Evolutionary conservation across 2,888 invertebrate genomes (phyloP).

Genomic region (Sisyra nigra): DNA sequence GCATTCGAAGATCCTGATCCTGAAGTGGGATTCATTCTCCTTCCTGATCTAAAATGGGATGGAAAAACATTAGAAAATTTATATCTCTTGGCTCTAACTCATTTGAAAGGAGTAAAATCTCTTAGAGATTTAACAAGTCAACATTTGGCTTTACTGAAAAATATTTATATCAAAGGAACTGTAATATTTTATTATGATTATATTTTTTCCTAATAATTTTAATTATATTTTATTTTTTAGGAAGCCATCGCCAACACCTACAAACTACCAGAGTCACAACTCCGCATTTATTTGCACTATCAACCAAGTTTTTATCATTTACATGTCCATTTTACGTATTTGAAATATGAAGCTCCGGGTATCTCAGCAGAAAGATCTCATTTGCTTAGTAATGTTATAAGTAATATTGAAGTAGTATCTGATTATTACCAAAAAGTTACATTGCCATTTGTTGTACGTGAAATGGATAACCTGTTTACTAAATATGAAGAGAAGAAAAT

Average conservation of each 20-base stretch:
- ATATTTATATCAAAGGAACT: slow-evolving; percentile 58
- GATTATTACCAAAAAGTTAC: slow-evolving; percentile 75
- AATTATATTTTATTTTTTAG: slow-evolving; percentile 29
- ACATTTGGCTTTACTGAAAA: slow-evolving; percentile 70
- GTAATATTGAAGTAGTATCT: slow-evolving; percentile 66
- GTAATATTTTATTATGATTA: slow-evolving; percentile 32
- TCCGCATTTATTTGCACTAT: slow-evolving; percentile 84
- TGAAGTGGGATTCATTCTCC: slow-evolving; percentile 66
- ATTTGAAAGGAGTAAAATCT: slow-evolving; percentile 58
- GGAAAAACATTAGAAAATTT: slow-evolving; percentile 57
- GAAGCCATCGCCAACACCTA: slow-evolving; percentile 63
- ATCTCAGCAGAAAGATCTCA: slow-evolving; percentile 77
- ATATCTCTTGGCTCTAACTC: slow-evolving; percentile 70
- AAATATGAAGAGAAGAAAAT: slow-evolving; percentile 41
- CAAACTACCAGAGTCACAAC: slow-evolving; percentile 45
- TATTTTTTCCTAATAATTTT: background rate
- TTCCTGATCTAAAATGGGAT: slow-evolving; percentile 97
- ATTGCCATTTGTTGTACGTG: slow-evolving; percentile 62
- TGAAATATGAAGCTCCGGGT: slow-evolving; percentile 67
- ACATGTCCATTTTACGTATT: slow-evolving; percentile 80
- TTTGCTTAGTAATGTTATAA: slow-evolving; percentile 73
- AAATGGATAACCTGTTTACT: slow-evolving; percentile 55
- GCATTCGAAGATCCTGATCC: slow-evolving; percentile 67
- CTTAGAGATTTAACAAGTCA: slow-evolving; percentile 63
- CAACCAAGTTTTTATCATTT: slow-evolving; percentile 95